Conservation (phyloP, 1,140 invertebrate genomes). For the Neodiprion virginianus region DNA sequence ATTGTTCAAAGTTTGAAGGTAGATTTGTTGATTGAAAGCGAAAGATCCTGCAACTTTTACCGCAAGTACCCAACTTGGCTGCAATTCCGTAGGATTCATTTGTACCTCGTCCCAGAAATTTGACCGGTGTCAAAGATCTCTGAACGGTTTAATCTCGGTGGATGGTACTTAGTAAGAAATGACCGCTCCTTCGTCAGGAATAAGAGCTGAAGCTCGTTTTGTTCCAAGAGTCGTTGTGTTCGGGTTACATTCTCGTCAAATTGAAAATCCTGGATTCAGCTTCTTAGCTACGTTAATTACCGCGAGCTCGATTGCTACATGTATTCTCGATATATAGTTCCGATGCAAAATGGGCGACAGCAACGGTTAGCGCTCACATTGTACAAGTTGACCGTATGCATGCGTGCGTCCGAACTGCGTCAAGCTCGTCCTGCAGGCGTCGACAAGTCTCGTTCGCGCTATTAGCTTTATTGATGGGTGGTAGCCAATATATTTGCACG, state of each 20-base stretch:
- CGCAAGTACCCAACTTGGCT: not conserved
- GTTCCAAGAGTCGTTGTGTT: not conserved
- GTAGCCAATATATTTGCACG: constrained; percentile 2
- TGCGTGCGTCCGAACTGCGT: not conserved
- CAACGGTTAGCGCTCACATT: not conserved
- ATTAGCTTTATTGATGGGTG: not conserved
- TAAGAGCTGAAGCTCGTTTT: not conserved
- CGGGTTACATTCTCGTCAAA: not conserved
- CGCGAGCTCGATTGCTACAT: not conserved
- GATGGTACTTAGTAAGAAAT: not conserved
- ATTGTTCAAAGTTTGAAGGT: not conserved
- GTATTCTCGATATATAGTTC: not conserved
- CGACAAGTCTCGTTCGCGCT: not conserved
- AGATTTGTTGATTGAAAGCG: not conserved
- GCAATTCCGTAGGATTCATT: not conserved
- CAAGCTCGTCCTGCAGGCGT: not conserved
- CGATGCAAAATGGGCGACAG: not conserved
- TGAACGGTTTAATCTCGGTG: not conserved
- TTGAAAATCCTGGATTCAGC: too few relatives aligned
- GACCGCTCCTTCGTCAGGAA: not conserved
- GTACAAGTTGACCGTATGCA: not conserved
- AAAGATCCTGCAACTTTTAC: not conserved
- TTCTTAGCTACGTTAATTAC: not conserved
- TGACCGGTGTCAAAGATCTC: not conserved
- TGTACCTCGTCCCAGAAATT: not conserved